Base-by-base conservation (phyloP, 2,888 invertebrate genomes). In the Cerastis leucographa region DNA sequence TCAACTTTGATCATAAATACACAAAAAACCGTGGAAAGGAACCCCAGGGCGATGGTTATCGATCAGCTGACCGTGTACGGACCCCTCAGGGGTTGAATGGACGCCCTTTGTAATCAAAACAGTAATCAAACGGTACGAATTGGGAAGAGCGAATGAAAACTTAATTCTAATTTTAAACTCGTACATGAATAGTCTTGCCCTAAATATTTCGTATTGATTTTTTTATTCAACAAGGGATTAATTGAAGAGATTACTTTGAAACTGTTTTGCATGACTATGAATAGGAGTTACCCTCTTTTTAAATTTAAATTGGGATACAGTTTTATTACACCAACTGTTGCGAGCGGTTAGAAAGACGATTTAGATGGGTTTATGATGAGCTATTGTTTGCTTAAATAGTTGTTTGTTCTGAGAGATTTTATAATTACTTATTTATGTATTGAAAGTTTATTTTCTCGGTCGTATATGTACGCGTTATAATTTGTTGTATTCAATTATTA, bases 91-190 rank as follows among this genome's bases (percentile, higher is more conserved):
- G 85, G 78, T 85, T 90, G 91, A 92, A 93, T 88, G 90, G 81
- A 89, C 89, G 80, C 94, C 95, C 92, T 93, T 93, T 93, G 94
- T 94, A 95, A 95, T 95, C 95, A 95, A 94, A 95, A 95, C 93
- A 93, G 95, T 95, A 94, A 96, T 96, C 94, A 95, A 95, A 94
- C 91, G 92, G 89, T 89, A 93, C 89, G 93, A 93, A 93, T 93
- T 92, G 93, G 94, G 90, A 83, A 89, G 89, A 87, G 89, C 83
- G 89, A 92, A 88, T 92, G 91, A 92, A 93, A 94, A 95, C 91
- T 94, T 93, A 93, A 95, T 96, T 95, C 94, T 90, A 94, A 95
- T 94, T 94, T 95, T 94, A 93, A 94, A 93, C 88, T 86, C 85
- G 74, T 76, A 64, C 64, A 89, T 90, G 89, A 89, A 91, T 90